A percentile compares a stretch with the other conserved stretches of the same genome.
Conservation (phyloP, 1,140 invertebrate genomes). For the Achroia grisella region DNA sequence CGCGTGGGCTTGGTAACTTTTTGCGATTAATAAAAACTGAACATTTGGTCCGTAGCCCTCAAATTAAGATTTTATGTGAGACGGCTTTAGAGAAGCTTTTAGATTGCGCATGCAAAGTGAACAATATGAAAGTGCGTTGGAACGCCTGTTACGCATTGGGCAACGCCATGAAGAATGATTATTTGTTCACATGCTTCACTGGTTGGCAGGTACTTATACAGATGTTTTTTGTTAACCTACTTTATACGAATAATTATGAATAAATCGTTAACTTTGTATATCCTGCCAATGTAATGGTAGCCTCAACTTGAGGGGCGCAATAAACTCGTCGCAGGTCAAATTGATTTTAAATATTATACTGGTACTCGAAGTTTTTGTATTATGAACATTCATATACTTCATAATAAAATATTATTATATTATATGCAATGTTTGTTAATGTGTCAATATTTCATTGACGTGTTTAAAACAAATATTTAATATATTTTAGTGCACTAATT, state of each 20-base stretch:
- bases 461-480: too few species aligned
- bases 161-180: slow-evolving; percentile 81
- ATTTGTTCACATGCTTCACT: slow-evolving; percentile 71
- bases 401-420: too few species aligned
- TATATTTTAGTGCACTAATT: too few species aligned
- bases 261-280: too few species aligned
- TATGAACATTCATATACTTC: too few species aligned
- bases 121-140: slow-evolving; percentile 91
- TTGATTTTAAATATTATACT: too few species aligned
- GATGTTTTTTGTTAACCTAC: not conserved
- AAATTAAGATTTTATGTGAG: slow-evolving; percentile 70
- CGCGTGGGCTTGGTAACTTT: slow-evolving; percentile 86
- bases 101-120: slow-evolving; percentile 78
- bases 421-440: too few species aligned
- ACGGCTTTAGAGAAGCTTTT: slow-evolving; percentile 77
- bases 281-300: too few species aligned
- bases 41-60: slow-evolving; percentile 59
- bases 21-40: slow-evolving; percentile 77
- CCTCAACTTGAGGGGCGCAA: too few species aligned
- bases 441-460: too few species aligned
- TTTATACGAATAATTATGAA: not conserved
- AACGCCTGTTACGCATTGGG: slow-evolving; percentile 92
- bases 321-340: too few species aligned
- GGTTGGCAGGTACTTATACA: slow-evolving; percentile 70
- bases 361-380: too few species aligned